A percentile compares a stretch with the other conserved stretches of the same genome.
phyloP scores from a whole-genome alignment of 2,113 vertebrate genomes.

The Ciconia maguari region DNA sequence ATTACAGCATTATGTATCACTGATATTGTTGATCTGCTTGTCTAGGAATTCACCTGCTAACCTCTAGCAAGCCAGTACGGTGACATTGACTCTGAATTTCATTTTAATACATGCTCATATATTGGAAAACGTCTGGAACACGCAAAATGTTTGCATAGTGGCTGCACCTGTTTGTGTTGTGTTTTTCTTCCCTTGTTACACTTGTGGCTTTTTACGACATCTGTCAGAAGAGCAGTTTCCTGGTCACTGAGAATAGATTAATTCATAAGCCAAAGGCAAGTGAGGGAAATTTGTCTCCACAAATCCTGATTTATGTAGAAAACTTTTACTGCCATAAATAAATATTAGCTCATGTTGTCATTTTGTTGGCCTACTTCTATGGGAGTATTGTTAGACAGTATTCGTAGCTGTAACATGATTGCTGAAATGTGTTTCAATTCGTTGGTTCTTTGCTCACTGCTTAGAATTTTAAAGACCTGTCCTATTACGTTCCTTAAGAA shows the following conservation, averaged over 20 bases:
- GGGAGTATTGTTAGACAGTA: neutral
- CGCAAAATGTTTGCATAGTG: neutral
- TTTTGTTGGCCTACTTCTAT: neutral
- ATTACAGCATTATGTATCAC: fast-evolving
- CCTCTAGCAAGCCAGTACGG: neutral
- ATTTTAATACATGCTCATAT: neutral
- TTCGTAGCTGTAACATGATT: neutral
- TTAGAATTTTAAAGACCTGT: neutral
- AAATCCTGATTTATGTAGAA: neutral
- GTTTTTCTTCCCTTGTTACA: neutral
- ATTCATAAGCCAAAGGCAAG: neutral
- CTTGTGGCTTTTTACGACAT: neutral
- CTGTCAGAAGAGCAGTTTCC: neutral
- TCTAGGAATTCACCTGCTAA: neutral
- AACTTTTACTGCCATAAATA: neutral
- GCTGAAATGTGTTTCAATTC: neutral
- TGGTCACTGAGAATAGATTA: neutral
- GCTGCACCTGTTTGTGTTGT: neutral
- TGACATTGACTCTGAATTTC: neutral
- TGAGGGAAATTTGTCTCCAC: neutral
- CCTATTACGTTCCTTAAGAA: neutral
- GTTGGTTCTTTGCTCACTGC: neutral
- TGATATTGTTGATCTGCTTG: neutral
- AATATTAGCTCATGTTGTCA: neutral
- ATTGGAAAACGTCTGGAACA: neutral